Evolutionary conservation across 2,797 vertebrate genomes (phyloP), one percentile per base, ranked within the genome.

Genomic region (Tamandua tetradactyla): DNA sequence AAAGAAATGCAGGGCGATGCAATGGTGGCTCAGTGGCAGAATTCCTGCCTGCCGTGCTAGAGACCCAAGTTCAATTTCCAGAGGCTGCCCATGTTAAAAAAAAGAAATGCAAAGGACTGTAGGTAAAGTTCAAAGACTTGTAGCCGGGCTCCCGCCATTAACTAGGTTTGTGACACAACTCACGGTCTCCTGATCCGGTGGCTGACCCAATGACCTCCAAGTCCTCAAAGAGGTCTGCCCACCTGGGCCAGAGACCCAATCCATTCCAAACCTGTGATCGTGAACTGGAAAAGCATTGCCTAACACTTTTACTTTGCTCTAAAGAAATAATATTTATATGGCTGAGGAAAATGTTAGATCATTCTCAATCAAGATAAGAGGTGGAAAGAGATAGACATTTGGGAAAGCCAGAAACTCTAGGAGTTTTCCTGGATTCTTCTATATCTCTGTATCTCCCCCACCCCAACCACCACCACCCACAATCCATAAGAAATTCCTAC

Each of bases 321-420:
- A 71, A 55, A 17, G 13, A 20, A 23, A n/a, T 59, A 35, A 30
- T 8, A 64, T 5, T 13, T n/a, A 25, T 13, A n/a, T 5, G 7
- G 52, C n/a, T 49, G 62, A 25, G 76, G 52, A n/a, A 62, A 32
- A 52, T 17, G 40, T 49, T 8, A 75, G 23, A 11, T 11, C 5
- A 52, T 30, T 40, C 42, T 82, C 52, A 82, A 82, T 23, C 42
- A 52, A 75, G n/a, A 44, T 18, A 75, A 49, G 23, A 76, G 25
- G n/a, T 27, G 5, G 4, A 75, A 18, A 14, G 44, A 42, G 44
- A 57, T 35, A 27, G 23, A 20, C 37, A 10, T 17, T 52, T 68
- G 68, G 95, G 17, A 93, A 66, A 82, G 57, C 66, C 37, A 52
- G 25, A 81, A 44, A 72, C 32, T 74, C 37, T 37, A 81, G 37